A percentile compares a stretch with the other conserved stretches of the same genome.
Conservation (phyloP, 2,888 invertebrate genomes). For the Trilocha varians region DNA sequence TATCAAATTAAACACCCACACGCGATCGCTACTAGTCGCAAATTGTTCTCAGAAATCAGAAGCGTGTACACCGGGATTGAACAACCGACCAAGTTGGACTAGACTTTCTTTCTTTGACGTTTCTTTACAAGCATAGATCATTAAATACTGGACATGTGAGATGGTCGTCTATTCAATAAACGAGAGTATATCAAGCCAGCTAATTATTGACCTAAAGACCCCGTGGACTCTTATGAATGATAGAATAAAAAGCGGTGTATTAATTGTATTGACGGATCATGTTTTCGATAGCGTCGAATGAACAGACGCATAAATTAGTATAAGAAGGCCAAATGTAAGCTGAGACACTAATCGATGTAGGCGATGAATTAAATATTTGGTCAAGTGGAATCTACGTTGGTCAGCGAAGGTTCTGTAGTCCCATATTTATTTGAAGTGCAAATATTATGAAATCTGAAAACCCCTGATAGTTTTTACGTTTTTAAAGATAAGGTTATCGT, state of each 20-base stretch:
- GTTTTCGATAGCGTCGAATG: not conserved
- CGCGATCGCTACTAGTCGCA: slow-evolving; percentile 11
- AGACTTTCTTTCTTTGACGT: not conserved
- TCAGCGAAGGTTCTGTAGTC: too few relatives aligned
- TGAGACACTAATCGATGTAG: slow-evolving; percentile 44
- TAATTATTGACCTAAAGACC: not conserved
- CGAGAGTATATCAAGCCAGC: not conserved
- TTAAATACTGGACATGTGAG: not conserved
- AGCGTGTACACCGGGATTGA: not conserved
- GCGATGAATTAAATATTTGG: slow-evolving; percentile 41
- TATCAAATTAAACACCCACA: slow-evolving; percentile 13
- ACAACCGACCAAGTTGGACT: not conserved
- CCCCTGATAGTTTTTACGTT: too few relatives aligned
- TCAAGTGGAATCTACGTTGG: too few relatives aligned
- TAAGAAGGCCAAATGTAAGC: slow-evolving; percentile 48
- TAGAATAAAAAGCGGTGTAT: slow-evolving; percentile 15
- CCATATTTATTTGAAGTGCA: too few relatives aligned
- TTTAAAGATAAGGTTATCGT: slow-evolving; percentile 61
- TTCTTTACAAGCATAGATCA: not conserved
- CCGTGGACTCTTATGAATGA: not conserved
- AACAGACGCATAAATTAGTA: not conserved
- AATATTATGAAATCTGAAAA: too few relatives aligned
- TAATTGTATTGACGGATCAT: not conserved
- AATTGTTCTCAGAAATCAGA: slow-evolving; percentile 31
- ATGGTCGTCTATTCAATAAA: not conserved